phyloP scores from a whole-genome alignment of 2,888 invertebrate species.

The Brassicogethes aeneus region DNA sequence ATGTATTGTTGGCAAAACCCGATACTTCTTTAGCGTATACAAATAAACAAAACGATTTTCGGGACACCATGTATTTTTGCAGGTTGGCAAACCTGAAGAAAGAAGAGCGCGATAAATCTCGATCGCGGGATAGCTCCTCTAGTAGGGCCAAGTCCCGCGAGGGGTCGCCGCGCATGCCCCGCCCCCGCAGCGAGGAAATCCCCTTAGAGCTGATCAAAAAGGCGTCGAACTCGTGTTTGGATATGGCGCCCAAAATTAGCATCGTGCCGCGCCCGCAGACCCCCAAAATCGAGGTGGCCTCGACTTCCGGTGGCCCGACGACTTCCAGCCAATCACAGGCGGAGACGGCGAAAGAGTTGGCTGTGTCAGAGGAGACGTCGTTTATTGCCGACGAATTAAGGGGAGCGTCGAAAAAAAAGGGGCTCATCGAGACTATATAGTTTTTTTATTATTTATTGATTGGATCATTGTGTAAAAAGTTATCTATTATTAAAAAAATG shows the following conservation, averaged over 20 bases:
- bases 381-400: constrained; percentile 56
- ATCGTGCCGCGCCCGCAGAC: constrained; percentile 44
- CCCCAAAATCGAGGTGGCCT: constrained; percentile 27
- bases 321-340: constrained; percentile 10
- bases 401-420: constrained; percentile 31
- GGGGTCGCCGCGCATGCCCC: constrained; percentile 60
- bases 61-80: too few relatives aligned
- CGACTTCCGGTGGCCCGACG: constrained; percentile 11
- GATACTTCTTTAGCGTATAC: too few relatives aligned
- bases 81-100: constrained; percentile 21
- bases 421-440: constrained; percentile 46
- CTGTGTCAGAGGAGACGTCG: constrained; percentile 64
- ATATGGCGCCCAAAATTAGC: constrained; percentile 36
- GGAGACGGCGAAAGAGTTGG: constrained; percentile 16
- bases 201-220: constrained; percentile 70
- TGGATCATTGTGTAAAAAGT: constrained; percentile 1
- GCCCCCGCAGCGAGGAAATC: constrained; percentile 71
- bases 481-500: neutral
- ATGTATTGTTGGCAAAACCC: too few relatives aligned
- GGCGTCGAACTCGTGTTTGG: constrained; percentile 44
- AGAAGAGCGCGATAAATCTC: constrained; percentile 17
- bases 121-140: constrained; percentile 21
- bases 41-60: too few relatives aligned
- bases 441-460: constrained; percentile 4
- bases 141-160: constrained; percentile 49